These are phyloP conservation scores for Villa cingulata DNA, from an alignment of 2,888 invertebrate species.

Conservation along the genomic window DNA sequence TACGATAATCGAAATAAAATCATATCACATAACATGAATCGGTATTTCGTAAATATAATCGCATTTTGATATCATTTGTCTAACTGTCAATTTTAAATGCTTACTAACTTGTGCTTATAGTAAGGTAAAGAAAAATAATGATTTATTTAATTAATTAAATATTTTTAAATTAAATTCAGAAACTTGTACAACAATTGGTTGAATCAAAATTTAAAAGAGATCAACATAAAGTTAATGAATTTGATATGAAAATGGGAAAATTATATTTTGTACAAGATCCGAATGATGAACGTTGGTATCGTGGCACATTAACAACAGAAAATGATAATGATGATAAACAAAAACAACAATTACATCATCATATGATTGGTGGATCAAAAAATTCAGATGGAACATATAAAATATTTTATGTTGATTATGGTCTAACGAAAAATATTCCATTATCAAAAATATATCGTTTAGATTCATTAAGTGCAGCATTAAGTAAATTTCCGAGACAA, in stretches of 20 bases:
- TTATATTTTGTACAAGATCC: constrained; percentile 39
- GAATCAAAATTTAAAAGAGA: constrained; percentile 26
- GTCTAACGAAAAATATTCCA: constrained; percentile 36
- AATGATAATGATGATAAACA: neutral
- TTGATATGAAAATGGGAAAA: constrained; percentile 29
- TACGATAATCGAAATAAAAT: no score
- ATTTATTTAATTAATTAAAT: neutral
- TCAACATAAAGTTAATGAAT: constrained; percentile 23
- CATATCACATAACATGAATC: no score
- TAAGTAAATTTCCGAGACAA: constrained; percentile 44
- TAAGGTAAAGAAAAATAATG: no score
- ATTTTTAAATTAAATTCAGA: constrained; percentile 12
- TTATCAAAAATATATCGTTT: constrained; percentile 37
- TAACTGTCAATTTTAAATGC: no score
- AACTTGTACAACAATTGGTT: constrained; percentile 24
- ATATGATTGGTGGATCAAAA: constrained; percentile 21
- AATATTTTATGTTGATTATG: constrained; percentile 43
- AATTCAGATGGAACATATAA: constrained; percentile 32
- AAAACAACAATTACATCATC: neutral
- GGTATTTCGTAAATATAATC: no score
- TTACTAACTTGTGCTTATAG: no score
- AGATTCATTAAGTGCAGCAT: constrained; percentile 40
- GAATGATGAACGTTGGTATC: constrained; percentile 34
- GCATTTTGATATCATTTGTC: no score
- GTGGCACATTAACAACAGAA: constrained; percentile 34